A percentile compares a stretch with the other conserved stretches of the same genome.
Evolutionary conservation across 2,113 vertebrate genomes (phyloP).

Genomic region (Callithrix jacchus): DNA sequence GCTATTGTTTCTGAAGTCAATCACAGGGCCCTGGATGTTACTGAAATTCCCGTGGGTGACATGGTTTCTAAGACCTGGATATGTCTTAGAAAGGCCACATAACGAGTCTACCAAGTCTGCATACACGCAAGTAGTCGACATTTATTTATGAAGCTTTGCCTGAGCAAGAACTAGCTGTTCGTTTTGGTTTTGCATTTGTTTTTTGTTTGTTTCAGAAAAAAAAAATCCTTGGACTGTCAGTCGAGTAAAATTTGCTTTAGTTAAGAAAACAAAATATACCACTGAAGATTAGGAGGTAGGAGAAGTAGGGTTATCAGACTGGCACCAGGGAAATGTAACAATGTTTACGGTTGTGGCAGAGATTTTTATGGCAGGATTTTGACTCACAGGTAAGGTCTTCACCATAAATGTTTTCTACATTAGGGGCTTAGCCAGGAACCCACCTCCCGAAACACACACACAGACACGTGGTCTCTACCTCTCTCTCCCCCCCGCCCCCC

Average conservation of each 20-base stretch:
- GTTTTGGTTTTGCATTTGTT: not conserved
- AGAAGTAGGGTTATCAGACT: not conserved
- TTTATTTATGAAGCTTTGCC: not conserved
- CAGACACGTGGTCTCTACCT: no score
- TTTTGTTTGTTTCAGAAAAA: not conserved
- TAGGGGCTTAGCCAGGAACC: not conserved
- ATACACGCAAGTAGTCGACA: not conserved
- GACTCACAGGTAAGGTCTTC: not conserved
- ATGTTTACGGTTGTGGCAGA: not conserved
- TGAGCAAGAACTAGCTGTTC: not conserved
- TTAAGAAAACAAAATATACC: not conserved
- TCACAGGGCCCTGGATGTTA: not conserved
- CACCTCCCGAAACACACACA: accelerated
- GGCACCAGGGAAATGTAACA: not conserved
- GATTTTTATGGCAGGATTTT: not conserved
- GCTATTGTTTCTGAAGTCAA: not conserved
- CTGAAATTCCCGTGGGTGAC: not conserved
- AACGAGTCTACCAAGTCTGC: not conserved
- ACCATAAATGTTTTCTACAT: not conserved
- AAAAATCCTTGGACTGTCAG: not conserved
- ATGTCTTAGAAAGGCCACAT: not conserved
- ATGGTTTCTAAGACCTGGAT: not conserved
- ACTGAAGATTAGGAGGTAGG: not conserved
- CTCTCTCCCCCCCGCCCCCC: no score
- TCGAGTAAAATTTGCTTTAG: not conserved